phyloP scores from a whole-genome alignment of 2,888 invertebrate genomes.

The Monoplex corrugatus region DNA sequence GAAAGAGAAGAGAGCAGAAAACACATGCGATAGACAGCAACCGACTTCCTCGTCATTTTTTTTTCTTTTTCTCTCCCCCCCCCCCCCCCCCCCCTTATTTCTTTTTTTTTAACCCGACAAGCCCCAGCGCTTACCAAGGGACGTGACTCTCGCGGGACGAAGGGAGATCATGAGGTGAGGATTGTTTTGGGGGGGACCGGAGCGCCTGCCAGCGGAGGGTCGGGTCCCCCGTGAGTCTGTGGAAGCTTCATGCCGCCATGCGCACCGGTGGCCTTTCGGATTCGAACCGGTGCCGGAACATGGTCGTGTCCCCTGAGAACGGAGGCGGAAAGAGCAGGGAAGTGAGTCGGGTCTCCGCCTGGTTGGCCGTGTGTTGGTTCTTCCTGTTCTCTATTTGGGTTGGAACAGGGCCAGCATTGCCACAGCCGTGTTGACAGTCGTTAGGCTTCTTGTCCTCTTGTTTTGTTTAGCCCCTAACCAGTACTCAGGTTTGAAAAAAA shows the following conservation, averaged over 20 bases:
- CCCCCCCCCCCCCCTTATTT: background rate
- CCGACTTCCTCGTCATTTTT: background rate
- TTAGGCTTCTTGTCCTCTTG: too few relatives aligned
- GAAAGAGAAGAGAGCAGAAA: background rate
- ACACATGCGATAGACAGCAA: background rate
- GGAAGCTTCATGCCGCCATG: constrained; percentile 34
- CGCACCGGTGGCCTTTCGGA: constrained; percentile 40
- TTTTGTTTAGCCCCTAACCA: too few relatives aligned
- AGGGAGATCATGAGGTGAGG: constrained; percentile 40
- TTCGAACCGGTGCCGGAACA: constrained; percentile 17
- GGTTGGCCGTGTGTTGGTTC: background rate
- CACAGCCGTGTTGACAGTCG: too few relatives aligned
- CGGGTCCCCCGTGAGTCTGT: constrained; percentile 19
- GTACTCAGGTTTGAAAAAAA: too few relatives aligned
- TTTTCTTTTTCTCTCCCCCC: background rate
- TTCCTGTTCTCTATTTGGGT: background rate
- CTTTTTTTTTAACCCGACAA: constrained; percentile 21
- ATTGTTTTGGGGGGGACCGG: constrained; percentile 42
- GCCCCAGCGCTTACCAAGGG: constrained; percentile 42
- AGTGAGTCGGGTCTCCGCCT: background rate
- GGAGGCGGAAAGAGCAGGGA: background rate
- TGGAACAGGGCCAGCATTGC: too few relatives aligned
- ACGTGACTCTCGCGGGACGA: constrained; percentile 35
- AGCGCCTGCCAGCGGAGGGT: constrained; percentile 39
- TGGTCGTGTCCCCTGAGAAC: background rate